Evolutionary conservation across 2,888 invertebrate species (phyloP), one percentile per base, ranked within the genome.

Genomic region (Tineola bisselliella): DNA sequence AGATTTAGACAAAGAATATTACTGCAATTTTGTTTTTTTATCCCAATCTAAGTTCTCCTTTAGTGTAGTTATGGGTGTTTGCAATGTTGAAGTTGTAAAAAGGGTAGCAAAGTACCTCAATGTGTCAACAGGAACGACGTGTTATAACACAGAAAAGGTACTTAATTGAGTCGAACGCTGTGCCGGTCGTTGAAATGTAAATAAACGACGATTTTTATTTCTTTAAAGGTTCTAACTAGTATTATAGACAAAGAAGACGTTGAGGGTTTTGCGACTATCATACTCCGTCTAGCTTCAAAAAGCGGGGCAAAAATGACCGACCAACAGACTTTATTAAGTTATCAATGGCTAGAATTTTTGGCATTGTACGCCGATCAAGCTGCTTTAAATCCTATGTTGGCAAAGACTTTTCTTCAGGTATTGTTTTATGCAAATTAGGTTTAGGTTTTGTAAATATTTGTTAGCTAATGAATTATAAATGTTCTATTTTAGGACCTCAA

Each of bases 281-380:
- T 90, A 12, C 73, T 87, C 33, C 71, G 73, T 52, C 68, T 90
- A 63, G 83, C 84, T 0, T 72, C 75, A 0, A 86, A 87, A 67
- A 87, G 81, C 54, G 79, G 79, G 15, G 64, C 64, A 0, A 67
- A 73, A 11, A 72, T 82, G 65, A 88, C 75, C 62, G 74, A 78
- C 48, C 83, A 88, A 63, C 83, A 86, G 63, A 68, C 65, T 62
- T 70, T 87, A 3, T 75, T 86, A 19, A 77, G 87, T 19, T 88
- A 90, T 63, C 92, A 92, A 66, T 92, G 92, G 92, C 74, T 92
- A 33, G 92, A 92, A 70, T 90, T 90, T 69, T 83, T 90, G 4
- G 86, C 89, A 1, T 77, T 88, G 72, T 89, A 87, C 70, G 77
- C 83, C 2, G 87, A 88, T 68, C 88, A 89, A 68, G 88, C 87